Base-by-base conservation (phyloP, 1,140 invertebrate genomes). In the Druon quercuslanigerum region DNA sequence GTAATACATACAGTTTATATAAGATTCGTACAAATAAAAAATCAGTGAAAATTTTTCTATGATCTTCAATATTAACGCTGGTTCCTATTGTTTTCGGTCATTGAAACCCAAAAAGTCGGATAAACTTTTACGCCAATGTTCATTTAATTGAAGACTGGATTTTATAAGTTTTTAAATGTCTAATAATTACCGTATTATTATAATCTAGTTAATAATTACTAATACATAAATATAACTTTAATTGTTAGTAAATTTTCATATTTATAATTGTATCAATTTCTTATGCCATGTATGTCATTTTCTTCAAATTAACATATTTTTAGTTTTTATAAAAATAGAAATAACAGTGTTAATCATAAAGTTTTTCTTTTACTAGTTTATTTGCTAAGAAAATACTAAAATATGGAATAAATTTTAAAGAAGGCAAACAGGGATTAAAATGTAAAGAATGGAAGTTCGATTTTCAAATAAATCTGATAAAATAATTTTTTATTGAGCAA, bases 11-110 rank as follows among this genome's bases (percentile, higher is more conserved):
- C 78, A 84, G 57, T 74, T 79, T 74, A 71, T 75, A 81, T 75
- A 81, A 73, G 57, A 76, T 78, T 80, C 78, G 78, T 82, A 84
- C 77, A 81, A 74, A 81, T 82, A 79, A 79, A 84, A 77, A 80
- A 83, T 74, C n/a, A 66, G 60, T 66, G 60, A 66, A 66, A 40
- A 66, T 16, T 40, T 33, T 66, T 66, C 16, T 66, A 40, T 66
- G 40, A 40, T 1, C 60, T 16, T 33, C 40, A 66, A 14, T 40
- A 66, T 66, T 66, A 66, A 66, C 33, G 60, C 60, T n/a, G 57
- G 33, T 66, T 40, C 46, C 40, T 9, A 0, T 33, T 57, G 51
- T 51, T 12, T 81, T 83, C 82, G 56, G 77, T 77, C 54, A 33
- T 77, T 72, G 77, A 79, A 56, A 70, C 52, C 57, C 17, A 40